Percentiles rank a stretch among this genome's conserved stretches.
Evolutionary conservation across 1,140 invertebrate genomes (phyloP).

Genomic region (Pentalonia nigronervosa): DNA sequence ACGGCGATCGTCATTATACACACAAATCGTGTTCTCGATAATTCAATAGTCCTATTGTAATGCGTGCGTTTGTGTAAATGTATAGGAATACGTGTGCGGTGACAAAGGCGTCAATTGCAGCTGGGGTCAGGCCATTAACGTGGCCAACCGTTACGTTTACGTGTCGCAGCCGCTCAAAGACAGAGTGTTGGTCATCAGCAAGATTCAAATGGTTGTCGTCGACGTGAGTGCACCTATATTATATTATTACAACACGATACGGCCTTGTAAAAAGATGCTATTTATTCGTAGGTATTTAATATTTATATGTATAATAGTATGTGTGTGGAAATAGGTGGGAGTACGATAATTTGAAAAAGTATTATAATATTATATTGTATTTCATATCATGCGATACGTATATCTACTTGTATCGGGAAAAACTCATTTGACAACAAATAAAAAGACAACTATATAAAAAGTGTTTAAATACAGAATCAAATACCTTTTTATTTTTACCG

Average conservation of each 20-base stretch:
- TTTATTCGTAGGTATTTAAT: background rate
- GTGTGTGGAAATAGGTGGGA: too few relatives aligned
- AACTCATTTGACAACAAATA: too few relatives aligned
- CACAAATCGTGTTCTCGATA: background rate
- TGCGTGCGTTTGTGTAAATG: conserved; percentile 28
- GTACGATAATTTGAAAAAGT: background rate
- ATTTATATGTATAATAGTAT: too few relatives aligned
- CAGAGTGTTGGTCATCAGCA: conserved; percentile 76
- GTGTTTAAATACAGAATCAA: background rate
- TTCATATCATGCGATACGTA: background rate
- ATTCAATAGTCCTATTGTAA: background rate
- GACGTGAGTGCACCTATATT: conserved; percentile 66
- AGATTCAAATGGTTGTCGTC: conserved; percentile 77
- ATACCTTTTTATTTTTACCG: background rate
- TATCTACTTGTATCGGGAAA: too few relatives aligned
- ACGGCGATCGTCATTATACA: background rate
- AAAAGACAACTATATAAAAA: too few relatives aligned
- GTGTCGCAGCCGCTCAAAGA: conserved; percentile 77
- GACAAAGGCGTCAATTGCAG: conserved; percentile 72
- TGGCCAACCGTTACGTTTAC: conserved; percentile 78
- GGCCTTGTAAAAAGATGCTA: background rate
- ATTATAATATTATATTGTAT: background rate
- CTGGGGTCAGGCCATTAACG: conserved; percentile 79
- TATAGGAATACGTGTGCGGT: conserved; percentile 76
- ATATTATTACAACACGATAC: background rate